phyloP scores from a whole-genome alignment of 2,888 invertebrate genomes.

The Nomada lathburiana region DNA sequence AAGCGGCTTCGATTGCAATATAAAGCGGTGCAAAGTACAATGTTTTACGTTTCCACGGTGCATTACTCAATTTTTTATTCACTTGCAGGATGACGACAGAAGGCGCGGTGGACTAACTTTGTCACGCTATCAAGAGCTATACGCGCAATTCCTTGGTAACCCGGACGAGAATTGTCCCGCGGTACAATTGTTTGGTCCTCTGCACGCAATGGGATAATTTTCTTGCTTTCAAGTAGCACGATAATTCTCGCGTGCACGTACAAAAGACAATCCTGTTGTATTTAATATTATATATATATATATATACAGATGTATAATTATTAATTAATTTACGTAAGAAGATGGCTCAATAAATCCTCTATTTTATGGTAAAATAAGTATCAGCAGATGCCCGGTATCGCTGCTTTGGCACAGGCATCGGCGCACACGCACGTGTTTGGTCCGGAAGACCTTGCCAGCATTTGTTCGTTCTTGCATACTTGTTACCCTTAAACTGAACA shows the following conservation, averaged over 20 bases:
- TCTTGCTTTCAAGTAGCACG: neutral
- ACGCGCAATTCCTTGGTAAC: constrained; percentile 93
- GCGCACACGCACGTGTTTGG: constrained; percentile 22
- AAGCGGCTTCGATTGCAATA: too few relatives aligned
- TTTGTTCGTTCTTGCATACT: neutral
- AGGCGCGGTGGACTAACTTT: constrained; percentile 91
- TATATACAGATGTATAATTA: constrained; percentile 16
- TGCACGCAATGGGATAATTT: constrained; percentile 86
- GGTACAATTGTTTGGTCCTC: constrained; percentile 92
- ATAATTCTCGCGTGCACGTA: constrained; percentile 35
- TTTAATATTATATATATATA: constrained; percentile 39
- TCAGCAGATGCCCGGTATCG: neutral
- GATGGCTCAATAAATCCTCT: constrained; percentile 61
- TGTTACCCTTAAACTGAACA: neutral
- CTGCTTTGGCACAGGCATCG: constrained; percentile 13
- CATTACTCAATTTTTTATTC: neutral
- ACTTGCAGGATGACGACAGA: constrained; percentile 92
- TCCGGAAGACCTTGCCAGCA: constrained; percentile 1
- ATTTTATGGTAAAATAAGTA: constrained; percentile 57
- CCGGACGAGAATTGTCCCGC: constrained; percentile 90
- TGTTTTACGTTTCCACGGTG: too few relatives aligned
- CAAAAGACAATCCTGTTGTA: constrained; percentile 60
- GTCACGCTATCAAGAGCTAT: constrained; percentile 92
- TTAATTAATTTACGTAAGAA: constrained; percentile 55
- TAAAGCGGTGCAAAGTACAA: too few relatives aligned